These are phyloP conservation scores for Diorhabda carinulata DNA, from an alignment of 1,140 invertebrate species.

Conservation along the genomic window DNA sequence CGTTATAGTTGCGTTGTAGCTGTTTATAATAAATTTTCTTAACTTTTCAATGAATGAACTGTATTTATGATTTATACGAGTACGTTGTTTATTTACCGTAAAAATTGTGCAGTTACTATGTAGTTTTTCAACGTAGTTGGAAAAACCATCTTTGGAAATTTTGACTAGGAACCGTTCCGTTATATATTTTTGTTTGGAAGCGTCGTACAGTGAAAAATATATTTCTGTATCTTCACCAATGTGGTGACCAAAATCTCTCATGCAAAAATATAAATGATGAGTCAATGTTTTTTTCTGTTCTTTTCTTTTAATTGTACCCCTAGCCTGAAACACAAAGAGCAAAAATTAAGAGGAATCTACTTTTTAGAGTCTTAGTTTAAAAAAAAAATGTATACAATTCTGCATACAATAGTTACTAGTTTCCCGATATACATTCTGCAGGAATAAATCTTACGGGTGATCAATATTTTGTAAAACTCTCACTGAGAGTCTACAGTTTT, in stretches of 20 bases:
- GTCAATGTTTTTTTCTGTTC: conserved; percentile 66
- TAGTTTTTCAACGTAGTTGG: conserved; percentile 82
- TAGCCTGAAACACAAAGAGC: conserved; percentile 29
- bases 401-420: too few species aligned
- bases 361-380: too few species aligned
- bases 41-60: too few species aligned
- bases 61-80: neutral
- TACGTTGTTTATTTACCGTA: conserved; percentile 60
- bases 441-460: too few species aligned
- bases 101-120: conserved; percentile 87
- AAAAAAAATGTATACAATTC: too few species aligned
- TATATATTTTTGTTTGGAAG: conserved; percentile 63
- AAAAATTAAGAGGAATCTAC: too few species aligned
- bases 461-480: too few species aligned
- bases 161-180: conserved; percentile 85
- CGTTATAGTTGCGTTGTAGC: too few species aligned
- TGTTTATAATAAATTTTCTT: too few species aligned
- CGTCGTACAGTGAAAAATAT: conserved; percentile 82
- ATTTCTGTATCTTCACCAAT: conserved; percentile 86
- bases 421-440: too few species aligned
- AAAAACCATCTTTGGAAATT: conserved; percentile 85
- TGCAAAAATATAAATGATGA: conserved; percentile 82
- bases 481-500: too few species aligned
- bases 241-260: conserved; percentile 81
- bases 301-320: conserved; percentile 50